These are phyloP conservation scores for Mythimna albipuncta DNA, from an alignment of 2,888 invertebrate species.

Conservation along the genomic window DNA sequence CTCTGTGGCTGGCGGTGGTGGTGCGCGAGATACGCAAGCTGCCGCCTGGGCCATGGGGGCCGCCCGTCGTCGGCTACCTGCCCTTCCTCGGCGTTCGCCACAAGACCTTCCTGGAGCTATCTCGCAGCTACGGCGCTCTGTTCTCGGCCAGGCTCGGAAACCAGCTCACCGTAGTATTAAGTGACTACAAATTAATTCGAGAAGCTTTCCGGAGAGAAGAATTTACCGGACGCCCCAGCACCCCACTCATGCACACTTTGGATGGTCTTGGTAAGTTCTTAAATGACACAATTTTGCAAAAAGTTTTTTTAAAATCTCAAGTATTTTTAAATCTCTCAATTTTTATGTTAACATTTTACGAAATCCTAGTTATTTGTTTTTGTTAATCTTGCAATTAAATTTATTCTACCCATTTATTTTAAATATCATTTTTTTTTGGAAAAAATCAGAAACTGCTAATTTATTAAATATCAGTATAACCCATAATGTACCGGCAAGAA, in stretches of 20 bases:
- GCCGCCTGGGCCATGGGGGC: conserved; percentile 97
- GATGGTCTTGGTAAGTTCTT: conserved; percentile 96
- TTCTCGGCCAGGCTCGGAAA: conserved; percentile 96
- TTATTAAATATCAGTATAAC: conserved; percentile 16
- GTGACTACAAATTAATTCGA: conserved; percentile 96
- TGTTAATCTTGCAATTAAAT: neutral
- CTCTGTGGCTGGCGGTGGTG: conserved; percentile 85
- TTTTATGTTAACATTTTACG: neutral
- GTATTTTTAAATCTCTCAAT: neutral
- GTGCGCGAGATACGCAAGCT: conserved; percentile 88
- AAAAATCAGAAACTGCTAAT: neutral
- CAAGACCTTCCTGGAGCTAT: conserved; percentile 94
- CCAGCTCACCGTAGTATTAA: conserved; percentile 95
- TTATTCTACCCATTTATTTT: neutral
- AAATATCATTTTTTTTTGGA: neutral
- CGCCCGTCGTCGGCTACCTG: conserved; percentile 96
- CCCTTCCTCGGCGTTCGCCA: conserved; percentile 95
- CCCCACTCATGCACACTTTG: conserved; percentile 96
- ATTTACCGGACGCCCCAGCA: conserved; percentile 96
- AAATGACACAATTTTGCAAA: neutral
- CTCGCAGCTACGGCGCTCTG: conserved; percentile 94
- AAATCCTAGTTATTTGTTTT: neutral
- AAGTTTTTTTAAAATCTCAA: neutral
- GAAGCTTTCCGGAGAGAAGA: conserved; percentile 96
- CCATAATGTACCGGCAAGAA: conserved; percentile 48